These are phyloP conservation scores for Episyrphus balteatus DNA, from an alignment of 1,140 invertebrate genomes.

Conservation along the genomic window DNA sequence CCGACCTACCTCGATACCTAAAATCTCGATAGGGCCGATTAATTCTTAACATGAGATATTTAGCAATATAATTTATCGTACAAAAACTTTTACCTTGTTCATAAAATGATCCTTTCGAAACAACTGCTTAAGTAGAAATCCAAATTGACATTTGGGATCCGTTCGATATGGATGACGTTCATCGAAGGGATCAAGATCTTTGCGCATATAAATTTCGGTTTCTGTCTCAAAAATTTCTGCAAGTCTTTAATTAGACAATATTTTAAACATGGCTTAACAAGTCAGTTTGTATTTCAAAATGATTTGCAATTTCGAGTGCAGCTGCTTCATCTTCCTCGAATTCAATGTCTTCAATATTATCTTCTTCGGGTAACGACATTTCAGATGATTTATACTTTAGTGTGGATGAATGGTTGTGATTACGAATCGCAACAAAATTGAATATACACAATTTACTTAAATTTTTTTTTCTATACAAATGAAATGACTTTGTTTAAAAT, in stretches of 20 bases:
- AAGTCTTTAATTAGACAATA: conserved; percentile 43
- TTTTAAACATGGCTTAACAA: background rate
- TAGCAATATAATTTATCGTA: no score
- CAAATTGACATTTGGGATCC: conserved; percentile 82
- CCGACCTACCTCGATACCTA: no score
- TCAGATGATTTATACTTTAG: no score
- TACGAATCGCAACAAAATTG: no score
- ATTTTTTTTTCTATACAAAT: no score
- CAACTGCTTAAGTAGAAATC: conserved; percentile 80
- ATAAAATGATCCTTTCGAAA: conserved; percentile 94
- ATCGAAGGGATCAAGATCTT: conserved; percentile 96
- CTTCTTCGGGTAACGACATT: no score
- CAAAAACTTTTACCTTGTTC: conserved; percentile 83
- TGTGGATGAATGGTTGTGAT: no score
- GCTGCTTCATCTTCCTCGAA: conserved; percentile 6
- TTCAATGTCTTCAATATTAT: conserved; percentile 2
- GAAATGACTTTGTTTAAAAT: no score
- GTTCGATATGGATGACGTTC: conserved; percentile 89
- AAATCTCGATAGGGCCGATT: no score
- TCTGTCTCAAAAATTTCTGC: conserved; percentile 76
- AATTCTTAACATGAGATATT: no score
- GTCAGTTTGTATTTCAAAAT: background rate
- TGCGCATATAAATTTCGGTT: conserved; percentile 84
- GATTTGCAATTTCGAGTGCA: conserved; percentile 5
- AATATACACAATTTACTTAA: no score